Evolutionary conservation across 2,888 invertebrate genomes (phyloP).

Genomic region (Euspilapteryx auroguttella): DNA sequence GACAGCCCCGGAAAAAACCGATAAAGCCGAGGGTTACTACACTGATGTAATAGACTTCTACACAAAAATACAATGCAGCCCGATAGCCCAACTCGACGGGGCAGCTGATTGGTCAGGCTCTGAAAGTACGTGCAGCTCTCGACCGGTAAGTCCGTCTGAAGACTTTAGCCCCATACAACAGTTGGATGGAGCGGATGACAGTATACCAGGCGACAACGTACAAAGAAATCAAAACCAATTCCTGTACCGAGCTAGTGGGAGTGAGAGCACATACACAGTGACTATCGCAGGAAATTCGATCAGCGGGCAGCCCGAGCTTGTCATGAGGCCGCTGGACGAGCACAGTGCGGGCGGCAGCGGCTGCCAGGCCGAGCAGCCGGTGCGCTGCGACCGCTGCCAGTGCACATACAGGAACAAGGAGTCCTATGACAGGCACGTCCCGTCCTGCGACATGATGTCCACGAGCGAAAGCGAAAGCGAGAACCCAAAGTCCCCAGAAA

Average conservation of each 20-base stretch:
- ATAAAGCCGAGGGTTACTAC: conserved; percentile 44
- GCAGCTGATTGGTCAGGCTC: conserved; percentile 68
- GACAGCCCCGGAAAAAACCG: conserved; percentile 22
- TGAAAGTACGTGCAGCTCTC: conserved; percentile 47
- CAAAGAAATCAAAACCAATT: conserved; percentile 38
- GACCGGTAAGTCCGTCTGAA: conserved; percentile 41
- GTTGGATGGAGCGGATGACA: conserved; percentile 71
- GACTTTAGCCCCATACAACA: conserved; percentile 63
- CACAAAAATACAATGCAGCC: conserved; percentile 55
- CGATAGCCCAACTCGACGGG: conserved; percentile 71
- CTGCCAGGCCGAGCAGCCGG: conserved; percentile 68
- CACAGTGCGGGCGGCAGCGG: conserved; percentile 22
- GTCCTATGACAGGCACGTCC: conserved; percentile 78
- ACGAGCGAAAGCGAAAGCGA: conserved; percentile 85
- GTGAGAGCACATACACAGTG: conserved; percentile 48
- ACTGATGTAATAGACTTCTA: conserved; percentile 56
- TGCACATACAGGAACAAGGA: conserved; percentile 83
- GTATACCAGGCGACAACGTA: conserved; percentile 36
- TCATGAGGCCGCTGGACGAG: conserved; percentile 47
- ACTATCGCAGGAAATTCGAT: conserved; percentile 54
- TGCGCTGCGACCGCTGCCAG: conserved; percentile 85
- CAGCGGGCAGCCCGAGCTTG: conserved; percentile 46
- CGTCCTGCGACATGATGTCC: conserved; percentile 75
- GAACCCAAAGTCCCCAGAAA: conserved; percentile 59
- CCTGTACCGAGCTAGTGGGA: conserved; percentile 45